Percentiles rank a stretch among this genome's conserved stretches.
These are phyloP conservation scores for Panthera tigris DNA, from an alignment of 2,113 vertebrate genomes.

Conservation along the genomic window DNA sequence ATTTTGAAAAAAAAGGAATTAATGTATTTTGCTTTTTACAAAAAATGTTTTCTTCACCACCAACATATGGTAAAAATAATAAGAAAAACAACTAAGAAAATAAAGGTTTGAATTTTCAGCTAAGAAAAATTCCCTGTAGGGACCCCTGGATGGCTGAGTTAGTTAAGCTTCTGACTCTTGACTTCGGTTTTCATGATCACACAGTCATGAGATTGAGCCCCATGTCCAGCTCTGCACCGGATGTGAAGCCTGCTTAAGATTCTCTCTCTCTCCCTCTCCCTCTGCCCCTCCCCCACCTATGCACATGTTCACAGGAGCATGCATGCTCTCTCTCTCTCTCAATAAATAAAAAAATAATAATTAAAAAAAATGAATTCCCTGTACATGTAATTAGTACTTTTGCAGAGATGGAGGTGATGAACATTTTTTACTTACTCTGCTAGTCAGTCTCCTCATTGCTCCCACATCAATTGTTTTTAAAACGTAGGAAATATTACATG, in stretches of 20 bases:
- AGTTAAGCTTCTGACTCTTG: too few species aligned
- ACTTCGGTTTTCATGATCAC: too few species aligned
- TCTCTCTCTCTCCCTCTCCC: too few species aligned
- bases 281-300: too few species aligned
- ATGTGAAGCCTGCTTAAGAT: too few species aligned
- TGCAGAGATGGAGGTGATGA: not conserved
- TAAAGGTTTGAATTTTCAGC: not conserved
- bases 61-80: not conserved
- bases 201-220: too few species aligned
- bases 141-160: too few species aligned
- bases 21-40: conserved; percentile 19
- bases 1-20: conserved; percentile 55
- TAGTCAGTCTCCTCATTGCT: not conserved
- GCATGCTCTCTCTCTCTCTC: too few species aligned
- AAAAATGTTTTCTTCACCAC: not conserved
- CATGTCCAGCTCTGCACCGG: too few species aligned
- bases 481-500: not conserved
- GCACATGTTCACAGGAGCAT: too few species aligned
- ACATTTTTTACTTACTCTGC: not conserved
- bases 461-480: not conserved
- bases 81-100: not conserved
- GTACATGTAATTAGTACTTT: not conserved
- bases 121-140: not conserved
- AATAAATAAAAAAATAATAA: too few species aligned
- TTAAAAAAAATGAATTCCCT: not conserved